Evolutionary conservation across 1,140 invertebrate species (phyloP), one percentile per base, ranked within the genome.

Genomic region (Calliphora vicina): DNA sequence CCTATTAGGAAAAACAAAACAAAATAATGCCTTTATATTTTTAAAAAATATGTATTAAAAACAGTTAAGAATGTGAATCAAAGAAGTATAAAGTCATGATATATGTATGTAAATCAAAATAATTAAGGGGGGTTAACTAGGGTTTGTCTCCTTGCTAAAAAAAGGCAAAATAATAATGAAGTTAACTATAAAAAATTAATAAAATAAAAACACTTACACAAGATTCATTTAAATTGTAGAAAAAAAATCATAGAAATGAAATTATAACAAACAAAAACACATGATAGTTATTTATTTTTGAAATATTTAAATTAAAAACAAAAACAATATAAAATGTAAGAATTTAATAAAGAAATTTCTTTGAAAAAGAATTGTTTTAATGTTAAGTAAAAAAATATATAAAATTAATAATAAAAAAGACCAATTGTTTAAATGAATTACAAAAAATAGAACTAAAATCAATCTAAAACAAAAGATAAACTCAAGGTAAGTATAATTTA

Each of bases 371-470:
- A 78, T 78, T 78, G 74, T 78, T 78, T 78, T 78, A 78, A 78
- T 78, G 9, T 45, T 78, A 78, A 78, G 74, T 45, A 78, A 43
- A 45, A 43, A 78, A 78, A 78, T 76, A 15, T 57, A 57, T 57
- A 17, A 42, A 35, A 35, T 35, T 42, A 43, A 78, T 45, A 78
- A 78, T 25, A 23, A 78, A 42, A 78, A 78, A 78, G 74, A 78
- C 74, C 74, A 78, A 78, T 78, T 78, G 74, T 78, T 78, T 78
- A 78, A 43, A 78, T 67, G n/a, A 78, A 78, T 45, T 67, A 5
- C 6, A 25, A 67, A 67, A 67, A 5, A 1, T 1, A 4, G 2
- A 23, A 67, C 5, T 23, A 67, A 67, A 57, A 50, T 17, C 12
- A 4, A 15, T 50, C 15, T 3, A 50, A 50, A 50, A n/a, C 45